Evolutionary conservation across 2,888 invertebrate species (phyloP).

Genomic region (Drosophila lacicola): DNA sequence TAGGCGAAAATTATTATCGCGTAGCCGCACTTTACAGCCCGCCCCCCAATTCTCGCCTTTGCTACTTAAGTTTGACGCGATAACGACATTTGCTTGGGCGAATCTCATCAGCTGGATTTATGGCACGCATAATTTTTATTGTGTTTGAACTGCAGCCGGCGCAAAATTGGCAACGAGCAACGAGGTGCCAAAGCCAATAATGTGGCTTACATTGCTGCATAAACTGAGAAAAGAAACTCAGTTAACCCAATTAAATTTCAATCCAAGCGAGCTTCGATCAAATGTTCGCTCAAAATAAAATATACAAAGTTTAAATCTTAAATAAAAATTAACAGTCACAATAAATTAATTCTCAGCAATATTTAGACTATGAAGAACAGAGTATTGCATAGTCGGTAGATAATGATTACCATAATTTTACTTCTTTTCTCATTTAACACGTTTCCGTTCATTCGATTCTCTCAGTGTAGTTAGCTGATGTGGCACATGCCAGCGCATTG

Average conservation of each 20-base stretch:
- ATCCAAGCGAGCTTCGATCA: too few species aligned
- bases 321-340: too few species aligned
- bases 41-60: neutral
- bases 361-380: too few species aligned
- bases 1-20: slow-evolving; percentile 82
- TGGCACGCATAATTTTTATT: slow-evolving; percentile 82
- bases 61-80: slow-evolving; percentile 68
- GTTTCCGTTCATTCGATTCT: slow-evolving; percentile 7
- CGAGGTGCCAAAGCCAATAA: slow-evolving; percentile 59
- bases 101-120: slow-evolving; percentile 82
- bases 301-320: too few species aligned
- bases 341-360: too few species aligned
- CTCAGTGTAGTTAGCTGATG: slow-evolving; percentile 20
- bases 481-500: slow-evolving; percentile 67
- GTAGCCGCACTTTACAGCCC: slow-evolving; percentile 55
- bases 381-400: too few species aligned
- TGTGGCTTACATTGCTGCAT: slow-evolving; percentile 30
- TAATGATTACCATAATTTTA: neutral
- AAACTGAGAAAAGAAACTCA: slow-evolving; percentile 25
- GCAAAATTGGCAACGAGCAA: slow-evolving; percentile 58
- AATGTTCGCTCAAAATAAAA: neutral
- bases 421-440: neutral
- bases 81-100: slow-evolving; percentile 71
- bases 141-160: slow-evolving; percentile 73
- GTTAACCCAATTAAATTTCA: neutral